Evolutionary conservation across 1,140 invertebrate genomes (phyloP), one percentile per base, ranked within the genome.

Genomic region (Orius insidiosus): DNA sequence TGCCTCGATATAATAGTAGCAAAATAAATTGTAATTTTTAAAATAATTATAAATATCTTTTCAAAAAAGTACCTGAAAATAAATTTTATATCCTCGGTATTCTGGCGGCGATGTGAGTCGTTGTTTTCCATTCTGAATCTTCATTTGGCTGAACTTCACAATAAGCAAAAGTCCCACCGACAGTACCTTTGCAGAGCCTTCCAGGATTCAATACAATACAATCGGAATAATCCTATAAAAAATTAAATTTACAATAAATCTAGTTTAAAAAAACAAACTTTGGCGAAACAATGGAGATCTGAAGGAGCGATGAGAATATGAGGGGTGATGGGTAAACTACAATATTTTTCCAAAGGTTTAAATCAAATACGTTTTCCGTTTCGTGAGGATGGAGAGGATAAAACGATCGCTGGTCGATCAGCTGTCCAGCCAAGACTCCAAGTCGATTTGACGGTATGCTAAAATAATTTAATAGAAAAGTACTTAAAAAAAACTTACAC

Each of bases 151-250:
- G 56, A n/a, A 72, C 54, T 50, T 64, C 58, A 1, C 78, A 53
- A 44, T 63, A 63, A 13, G 68, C 65, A 59, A 67, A 78, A 6
- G 62, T 67, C 45, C 80, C 80, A 18, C 68, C 70, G 47, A 55
- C 53, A 33, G 59, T 51, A 24, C 68, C 68, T 62, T 88, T 87
- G 0, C 72, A 69, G 34, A 90, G 58, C 48, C 75, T 69, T 54
- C 86, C 86, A 0, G 88, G 85, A 68, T 94, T 94, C 4, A 94
- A 62, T 6, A 84, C 75, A 14, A 87, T 62, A 53, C 79, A 83
- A 3, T 75, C 78, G 51, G 39, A 41, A 41, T 15, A 5, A 18
- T 41, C 3, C 15, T 15, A 5, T 5, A 18, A 15, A 15, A 15
- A 5, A 41, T 15, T 10, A 24, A n/a, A n/a, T n/a, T 18, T 41